Evolutionary conservation across 2,888 invertebrate species (phyloP), one percentile per base, ranked within the genome.

Genomic region (Parnassius smintheus): DNA sequence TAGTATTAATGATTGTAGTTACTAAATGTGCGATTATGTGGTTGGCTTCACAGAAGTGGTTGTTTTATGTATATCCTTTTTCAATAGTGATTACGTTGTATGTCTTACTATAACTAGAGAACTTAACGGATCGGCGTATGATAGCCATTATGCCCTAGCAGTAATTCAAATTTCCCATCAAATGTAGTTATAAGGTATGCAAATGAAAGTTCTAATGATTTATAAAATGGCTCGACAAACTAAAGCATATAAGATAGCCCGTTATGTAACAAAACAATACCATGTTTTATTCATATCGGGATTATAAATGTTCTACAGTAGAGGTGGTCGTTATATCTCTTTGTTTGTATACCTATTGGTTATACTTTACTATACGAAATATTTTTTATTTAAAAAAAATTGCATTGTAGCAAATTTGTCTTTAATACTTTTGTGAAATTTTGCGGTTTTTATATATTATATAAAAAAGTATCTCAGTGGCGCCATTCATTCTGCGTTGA

Each of bases 241-340:
- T 53, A 44, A 57, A 58, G 56, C 60, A 64, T 57, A 57, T 63
- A 63, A 55, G 61, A 67, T 65, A 70, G 68, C 66, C 64, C n/a
- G 73, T 75, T 76, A 72, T 66, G 69, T 70, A 77, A 76, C 64
- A 66, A 66, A 63, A 63, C 63, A 65, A 61, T 57, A 65, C 50
- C 50, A 74, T 76, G 72, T 72, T 72, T 76, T 74, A 76, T 76
- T 74, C 72, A 75, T 69, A 61, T 65, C 52, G 45, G 45, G 58
- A 65, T 54, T 61, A 60, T 65, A 66, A 67, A 71, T 71, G 67
- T 65, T n/a, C 35, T 69, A 54, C 59, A 12, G 25, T 12, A 58
- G 56, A 62, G 50, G 59, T 54, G 45, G 56, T 56, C 51, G 56
- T 59, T 56, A 52, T 59, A 52, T 59, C 44, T 58, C 22, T 9